Base-by-base conservation (phyloP, 2,888 invertebrate genomes). In the Poecilus cupreus region DNA sequence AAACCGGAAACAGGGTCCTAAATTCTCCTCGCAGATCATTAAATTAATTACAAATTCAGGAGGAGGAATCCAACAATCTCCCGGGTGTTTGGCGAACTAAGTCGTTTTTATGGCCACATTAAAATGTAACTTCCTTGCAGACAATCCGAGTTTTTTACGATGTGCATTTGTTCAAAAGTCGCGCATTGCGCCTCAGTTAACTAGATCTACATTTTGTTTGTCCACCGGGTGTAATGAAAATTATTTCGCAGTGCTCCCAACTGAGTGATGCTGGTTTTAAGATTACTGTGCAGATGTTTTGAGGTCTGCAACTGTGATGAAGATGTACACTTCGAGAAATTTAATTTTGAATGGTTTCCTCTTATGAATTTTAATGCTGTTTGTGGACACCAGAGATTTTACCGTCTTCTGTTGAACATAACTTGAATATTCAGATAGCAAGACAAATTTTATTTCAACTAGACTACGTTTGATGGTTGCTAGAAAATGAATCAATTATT, bases 141-240 rank as follows among this genome's bases (percentile, higher is more conserved):
- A 72, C 72, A 72, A 72, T 72, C 72, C 20, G 46, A 37, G 46
- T 72, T 72, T 72, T 72, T 72, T 72, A 72, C 46, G 72, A 72
- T 68, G 43, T 68, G 68, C 68, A 68, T 57, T 77, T 77, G 77
- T 77, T 77, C 77, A 57, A 60, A 76, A 77, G 77, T 77, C 60
- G 60, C 20, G 60, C 39, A 43, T 60, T 54, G 75, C 54, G 75
- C 26, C 64, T 16, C 16, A 32, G 64, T 32, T 68, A 68, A 75
- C 75, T 75, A 32, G 75, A 54, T 75, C 54, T 18, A 20, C 75
- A 46, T 22, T 76, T 57, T 75, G 76, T 76, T 51, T 43, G 77
- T 43, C 77, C 77, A 54, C 39, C 16, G 77, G 77, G 77, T 39
- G 77, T 60, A 13, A 39, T 77, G 60, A 77, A 77, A 77, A 77